Percentiles rank a stretch among this genome's conserved stretches.
These are phyloP conservation scores for Aulostomus chinensis DNA, from an alignment of 2,797 vertebrate species.

Conservation along the genomic window DNA sequence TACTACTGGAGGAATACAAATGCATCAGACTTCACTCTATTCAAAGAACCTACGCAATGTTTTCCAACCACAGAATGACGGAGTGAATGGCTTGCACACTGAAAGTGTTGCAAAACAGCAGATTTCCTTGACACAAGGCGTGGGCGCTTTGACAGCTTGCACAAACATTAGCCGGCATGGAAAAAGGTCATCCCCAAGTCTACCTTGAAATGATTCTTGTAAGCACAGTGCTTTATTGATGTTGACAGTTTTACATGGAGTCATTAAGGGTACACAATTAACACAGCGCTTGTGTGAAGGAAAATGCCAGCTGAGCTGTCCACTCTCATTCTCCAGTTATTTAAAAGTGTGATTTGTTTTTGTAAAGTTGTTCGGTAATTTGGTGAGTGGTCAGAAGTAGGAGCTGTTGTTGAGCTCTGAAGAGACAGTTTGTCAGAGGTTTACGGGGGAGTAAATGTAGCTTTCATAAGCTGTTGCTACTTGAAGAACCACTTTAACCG, in stretches of 20 bases:
- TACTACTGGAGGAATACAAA: conserved; percentile 39
- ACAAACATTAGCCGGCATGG: conserved; percentile 61
- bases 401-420: conserved; percentile 6
- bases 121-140: conserved; percentile 68
- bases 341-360: conserved; percentile 1
- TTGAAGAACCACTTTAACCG: conserved; percentile 19
- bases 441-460: conserved; percentile 9
- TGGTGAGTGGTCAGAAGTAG: conserved; percentile 23
- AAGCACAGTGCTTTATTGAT: conserved; percentile 6
- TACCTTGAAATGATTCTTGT: conserved; percentile 24
- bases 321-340: conserved; percentile 8
- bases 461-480: conserved; percentile 6
- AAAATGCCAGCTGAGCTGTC: conserved; percentile 11
- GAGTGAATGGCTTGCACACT: conserved; percentile 30
- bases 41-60: conserved; percentile 33
- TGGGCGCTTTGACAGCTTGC: conserved; percentile 66
- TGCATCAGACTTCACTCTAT: conserved; percentile 4
- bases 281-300: background rate
- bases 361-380: background rate
- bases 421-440: conserved; percentile 18
- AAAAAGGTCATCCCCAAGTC: conserved; percentile 68
- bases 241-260: conserved; percentile 15
- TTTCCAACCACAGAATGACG: conserved; percentile 68
- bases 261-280: conserved; percentile 4
- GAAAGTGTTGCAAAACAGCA: conserved; percentile 68